These are phyloP conservation scores for Grammatotria lemairii DNA, from an alignment of 2,113 vertebrate species.

Conservation along the genomic window DNA sequence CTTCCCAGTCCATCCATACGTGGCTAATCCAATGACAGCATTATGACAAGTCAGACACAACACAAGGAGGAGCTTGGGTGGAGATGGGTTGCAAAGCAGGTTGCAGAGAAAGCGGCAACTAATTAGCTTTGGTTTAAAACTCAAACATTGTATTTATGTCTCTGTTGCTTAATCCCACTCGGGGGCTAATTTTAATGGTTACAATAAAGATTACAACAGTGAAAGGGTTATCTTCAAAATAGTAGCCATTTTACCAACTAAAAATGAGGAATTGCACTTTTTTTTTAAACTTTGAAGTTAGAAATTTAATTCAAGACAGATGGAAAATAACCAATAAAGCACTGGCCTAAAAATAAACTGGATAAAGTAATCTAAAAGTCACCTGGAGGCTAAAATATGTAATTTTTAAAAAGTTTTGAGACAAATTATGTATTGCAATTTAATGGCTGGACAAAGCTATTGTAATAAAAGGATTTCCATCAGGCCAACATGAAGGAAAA, in stretches of 20 bases:
- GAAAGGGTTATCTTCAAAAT: not conserved
- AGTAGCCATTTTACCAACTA: fast-evolving
- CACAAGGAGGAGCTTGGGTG: not conserved
- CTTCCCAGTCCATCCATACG: fast-evolving
- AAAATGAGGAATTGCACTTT: fast-evolving
- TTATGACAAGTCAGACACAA: not conserved
- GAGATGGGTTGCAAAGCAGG: not conserved
- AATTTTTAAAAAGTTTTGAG: not conserved
- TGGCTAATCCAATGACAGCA: not conserved
- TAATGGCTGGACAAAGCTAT: not conserved
- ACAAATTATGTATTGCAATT: not conserved
- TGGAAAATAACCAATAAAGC: not conserved
- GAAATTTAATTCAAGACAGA: not conserved
- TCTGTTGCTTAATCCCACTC: not conserved
- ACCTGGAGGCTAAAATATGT: not conserved
- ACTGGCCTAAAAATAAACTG: not conserved
- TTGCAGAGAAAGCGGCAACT: not conserved
- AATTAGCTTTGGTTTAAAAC: not conserved
- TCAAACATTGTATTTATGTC: not conserved
- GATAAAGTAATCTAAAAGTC: not conserved
- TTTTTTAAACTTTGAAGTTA: not conserved
- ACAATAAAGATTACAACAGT: not conserved
- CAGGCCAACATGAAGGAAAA: not conserved
- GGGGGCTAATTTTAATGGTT: fast-evolving
- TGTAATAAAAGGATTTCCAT: conserved; percentile 14